Conservation (phyloP, 1,140 invertebrate species). For the Lepidostoma basale region DNA sequence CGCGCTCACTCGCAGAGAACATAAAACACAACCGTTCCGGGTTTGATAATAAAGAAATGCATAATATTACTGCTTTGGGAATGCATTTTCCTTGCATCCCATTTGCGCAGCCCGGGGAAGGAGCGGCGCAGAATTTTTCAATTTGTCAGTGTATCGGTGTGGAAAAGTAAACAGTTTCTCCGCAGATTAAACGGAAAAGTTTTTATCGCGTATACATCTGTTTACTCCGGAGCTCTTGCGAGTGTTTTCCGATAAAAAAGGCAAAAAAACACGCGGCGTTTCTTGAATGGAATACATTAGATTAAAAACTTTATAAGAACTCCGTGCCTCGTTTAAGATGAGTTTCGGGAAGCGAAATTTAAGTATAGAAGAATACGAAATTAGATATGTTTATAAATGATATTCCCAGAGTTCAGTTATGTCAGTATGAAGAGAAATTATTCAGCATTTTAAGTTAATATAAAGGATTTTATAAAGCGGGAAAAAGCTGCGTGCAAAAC, state of each 20-base stretch:
- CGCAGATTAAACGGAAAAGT: slow-evolving; percentile 35
- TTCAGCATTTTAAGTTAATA: too few relatives aligned
- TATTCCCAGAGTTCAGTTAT: too few relatives aligned
- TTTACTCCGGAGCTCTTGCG: slow-evolving; percentile 29
- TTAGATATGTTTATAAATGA: too few relatives aligned
- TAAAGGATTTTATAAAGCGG: too few relatives aligned
- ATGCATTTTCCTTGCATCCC: background rate
- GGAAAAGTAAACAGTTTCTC: slow-evolving; percentile 29
- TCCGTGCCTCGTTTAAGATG: background rate
- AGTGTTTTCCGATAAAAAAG: slow-evolving; percentile 17
- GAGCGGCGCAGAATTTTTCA: slow-evolving; percentile 21
- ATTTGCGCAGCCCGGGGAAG: background rate
- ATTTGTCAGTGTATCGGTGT: slow-evolving; percentile 32
- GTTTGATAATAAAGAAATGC: too few relatives aligned
- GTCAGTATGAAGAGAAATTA: too few relatives aligned
- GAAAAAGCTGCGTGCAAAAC: too few relatives aligned
- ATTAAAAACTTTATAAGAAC: slow-evolving; percentile 27
- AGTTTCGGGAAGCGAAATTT: background rate
- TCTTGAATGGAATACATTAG: slow-evolving; percentile 36
- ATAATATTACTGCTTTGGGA: too few relatives aligned
- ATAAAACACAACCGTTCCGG: too few relatives aligned
- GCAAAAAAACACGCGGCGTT: slow-evolving; percentile 4
- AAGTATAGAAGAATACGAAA: background rate
- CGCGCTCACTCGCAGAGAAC: too few relatives aligned
- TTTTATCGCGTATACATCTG: slow-evolving; percentile 43